Percentiles rank a stretch among this genome's conserved stretches.
Conservation (phyloP, 2,888 invertebrate species). For the Smittia aterrima region DNA sequence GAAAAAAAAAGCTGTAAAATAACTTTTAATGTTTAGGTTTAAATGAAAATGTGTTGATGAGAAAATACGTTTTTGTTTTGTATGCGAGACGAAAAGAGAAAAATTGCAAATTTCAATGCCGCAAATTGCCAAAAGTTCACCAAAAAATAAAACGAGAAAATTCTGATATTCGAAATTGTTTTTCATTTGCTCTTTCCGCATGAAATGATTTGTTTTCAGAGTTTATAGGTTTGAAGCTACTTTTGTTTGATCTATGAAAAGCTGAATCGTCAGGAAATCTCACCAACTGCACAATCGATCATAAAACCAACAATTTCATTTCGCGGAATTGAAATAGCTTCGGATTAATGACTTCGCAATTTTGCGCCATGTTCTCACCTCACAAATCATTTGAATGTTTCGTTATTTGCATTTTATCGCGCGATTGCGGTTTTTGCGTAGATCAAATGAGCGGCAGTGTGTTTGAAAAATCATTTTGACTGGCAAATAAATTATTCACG, state of each 20-base stretch:
- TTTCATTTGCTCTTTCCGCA: neutral
- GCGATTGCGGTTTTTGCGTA: neutral
- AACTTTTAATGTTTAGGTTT: slow-evolving; percentile 2
- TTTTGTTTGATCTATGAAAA: neutral
- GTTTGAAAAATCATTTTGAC: neutral
- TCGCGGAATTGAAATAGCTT: neutral
- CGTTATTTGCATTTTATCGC: neutral
- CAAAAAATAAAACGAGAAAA: neutral
- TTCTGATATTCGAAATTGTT: neutral
- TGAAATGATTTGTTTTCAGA: neutral
- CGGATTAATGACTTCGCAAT: slow-evolving; percentile 21
- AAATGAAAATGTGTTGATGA: slow-evolving; percentile 4
- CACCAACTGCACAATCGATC: neutral
- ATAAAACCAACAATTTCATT: neutral
- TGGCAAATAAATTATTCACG: neutral
- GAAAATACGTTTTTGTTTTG: neutral
- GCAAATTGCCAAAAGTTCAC: slow-evolving; percentile 8
- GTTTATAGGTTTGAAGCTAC: neutral
- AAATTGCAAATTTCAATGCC: neutral
- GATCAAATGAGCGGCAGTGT: neutral
- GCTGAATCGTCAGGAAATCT: neutral
- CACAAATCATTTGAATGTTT: neutral
- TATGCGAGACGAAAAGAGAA: neutral
- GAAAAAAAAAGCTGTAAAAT: neutral
- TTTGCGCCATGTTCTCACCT: slow-evolving; percentile 1